A percentile compares a stretch with the other conserved stretches of the same genome.
Conservation (phyloP, 2,888 invertebrate species). For the Sepioteuthis lessoniana region DNA sequence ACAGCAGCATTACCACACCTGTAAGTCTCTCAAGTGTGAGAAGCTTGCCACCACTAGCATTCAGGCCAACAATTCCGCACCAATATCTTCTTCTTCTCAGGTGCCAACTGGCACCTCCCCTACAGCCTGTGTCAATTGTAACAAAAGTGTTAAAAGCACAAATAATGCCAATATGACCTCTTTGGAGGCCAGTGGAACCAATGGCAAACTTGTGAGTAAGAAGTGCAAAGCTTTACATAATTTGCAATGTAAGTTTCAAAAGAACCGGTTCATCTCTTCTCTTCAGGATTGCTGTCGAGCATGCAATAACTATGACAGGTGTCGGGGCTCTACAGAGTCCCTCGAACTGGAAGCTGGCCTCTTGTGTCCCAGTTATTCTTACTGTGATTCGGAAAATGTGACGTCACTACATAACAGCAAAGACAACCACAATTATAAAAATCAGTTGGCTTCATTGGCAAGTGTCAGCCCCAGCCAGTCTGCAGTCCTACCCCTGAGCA, state of each 20-base stretch:
- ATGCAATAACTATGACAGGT: conserved; percentile 40
- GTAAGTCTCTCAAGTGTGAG: conserved; percentile 35
- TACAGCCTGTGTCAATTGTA: conserved; percentile 33
- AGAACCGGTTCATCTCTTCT: conserved; percentile 45
- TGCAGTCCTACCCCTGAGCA: not conserved
- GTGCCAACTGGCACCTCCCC: not conserved
- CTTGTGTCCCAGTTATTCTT: conserved; percentile 35
- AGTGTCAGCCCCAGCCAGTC: not conserved
- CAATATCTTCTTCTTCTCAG: not conserved
- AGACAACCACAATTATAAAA: conserved; percentile 42
- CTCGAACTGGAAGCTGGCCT: conserved; percentile 40
- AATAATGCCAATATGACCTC: not conserved
- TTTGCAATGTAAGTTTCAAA: conserved; percentile 46
- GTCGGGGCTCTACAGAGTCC: not conserved
- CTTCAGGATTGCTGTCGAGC: conserved; percentile 45
- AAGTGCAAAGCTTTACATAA: conserved; percentile 43
- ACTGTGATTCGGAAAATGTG: conserved; percentile 41
- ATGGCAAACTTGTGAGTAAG: not conserved
- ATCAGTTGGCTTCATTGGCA: not conserved
- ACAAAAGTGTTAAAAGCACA: not conserved
- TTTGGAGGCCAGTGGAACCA: not conserved
- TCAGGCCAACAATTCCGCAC: not conserved
- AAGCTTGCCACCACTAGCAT: not conserved
- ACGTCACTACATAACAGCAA: conserved; percentile 6
- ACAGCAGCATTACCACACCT: not conserved